phyloP scores from a whole-genome alignment of 2,888 invertebrate species.

The Phalera bucephala region DNA sequence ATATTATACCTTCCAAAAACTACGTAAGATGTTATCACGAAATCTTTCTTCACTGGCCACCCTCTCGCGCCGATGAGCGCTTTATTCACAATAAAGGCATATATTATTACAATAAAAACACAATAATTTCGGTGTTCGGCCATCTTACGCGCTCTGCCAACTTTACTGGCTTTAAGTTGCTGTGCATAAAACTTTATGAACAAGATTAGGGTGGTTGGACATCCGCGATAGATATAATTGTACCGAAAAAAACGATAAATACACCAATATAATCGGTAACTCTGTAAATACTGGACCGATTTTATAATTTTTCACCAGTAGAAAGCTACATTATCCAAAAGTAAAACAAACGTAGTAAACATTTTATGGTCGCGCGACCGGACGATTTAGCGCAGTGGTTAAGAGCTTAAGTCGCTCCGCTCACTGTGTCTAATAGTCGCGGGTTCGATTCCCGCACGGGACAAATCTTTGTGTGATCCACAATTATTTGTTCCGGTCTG shows the following conservation, averaged over 20 bases:
- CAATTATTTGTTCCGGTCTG: too few relatives aligned
- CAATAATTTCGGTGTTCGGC: slow-evolving; percentile 29
- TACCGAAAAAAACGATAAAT: not conserved
- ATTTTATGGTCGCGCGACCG: too few relatives aligned
- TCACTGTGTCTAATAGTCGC: too few relatives aligned
- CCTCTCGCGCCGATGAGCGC: slow-evolving; percentile 46
- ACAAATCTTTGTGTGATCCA: too few relatives aligned
- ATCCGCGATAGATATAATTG: not conserved
- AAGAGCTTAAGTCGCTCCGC: too few relatives aligned
- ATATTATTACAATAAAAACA: slow-evolving; percentile 54
- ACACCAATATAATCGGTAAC: not conserved
- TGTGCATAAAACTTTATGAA: slow-evolving; percentile 1
- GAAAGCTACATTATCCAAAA: too few relatives aligned
- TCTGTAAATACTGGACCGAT: too few relatives aligned
- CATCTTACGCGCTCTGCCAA: slow-evolving; percentile 5
- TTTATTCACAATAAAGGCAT: slow-evolving; percentile 46
- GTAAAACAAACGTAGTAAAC: too few relatives aligned
- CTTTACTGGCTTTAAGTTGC: not conserved
- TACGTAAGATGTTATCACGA: slow-evolving; percentile 34
- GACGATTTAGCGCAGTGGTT: too few relatives aligned
- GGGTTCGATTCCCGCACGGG: too few relatives aligned
- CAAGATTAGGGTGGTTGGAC: not conserved
- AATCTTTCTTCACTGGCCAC: slow-evolving; percentile 39
- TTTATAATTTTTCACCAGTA: too few relatives aligned
- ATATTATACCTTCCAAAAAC: slow-evolving; percentile 5